These are phyloP conservation scores for Octopus sinensis DNA, from an alignment of 1,140 invertebrate species.

Conservation along the genomic window DNA sequence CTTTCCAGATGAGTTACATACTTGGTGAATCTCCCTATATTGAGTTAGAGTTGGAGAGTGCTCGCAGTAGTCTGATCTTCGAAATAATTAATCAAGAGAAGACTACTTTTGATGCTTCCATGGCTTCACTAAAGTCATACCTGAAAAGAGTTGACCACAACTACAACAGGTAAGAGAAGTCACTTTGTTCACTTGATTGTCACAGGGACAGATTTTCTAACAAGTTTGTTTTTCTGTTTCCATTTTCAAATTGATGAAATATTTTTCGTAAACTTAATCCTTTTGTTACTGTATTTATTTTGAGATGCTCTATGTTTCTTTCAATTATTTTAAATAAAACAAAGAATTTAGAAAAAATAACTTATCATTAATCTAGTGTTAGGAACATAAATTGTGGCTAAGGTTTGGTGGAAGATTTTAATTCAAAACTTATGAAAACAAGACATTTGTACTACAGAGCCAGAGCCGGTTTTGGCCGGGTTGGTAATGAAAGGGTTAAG, in stretches of 20 bases:
- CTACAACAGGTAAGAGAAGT: conserved; percentile 66
- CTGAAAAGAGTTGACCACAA: conserved; percentile 68
- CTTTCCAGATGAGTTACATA: conserved; percentile 67
- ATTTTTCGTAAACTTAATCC: neutral
- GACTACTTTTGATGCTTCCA: conserved; percentile 70
- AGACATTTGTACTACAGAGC: too few species aligned
- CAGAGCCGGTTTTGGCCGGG: too few species aligned
- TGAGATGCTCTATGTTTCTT: neutral
- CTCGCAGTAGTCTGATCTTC: conserved; percentile 79
- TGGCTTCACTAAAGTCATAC: conserved; percentile 71
- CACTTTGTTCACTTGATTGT: neutral
- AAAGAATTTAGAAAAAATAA: neutral
- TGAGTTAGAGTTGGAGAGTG: conserved; percentile 73
- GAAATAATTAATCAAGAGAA: conserved; percentile 79
- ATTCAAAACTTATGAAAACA: too few species aligned
- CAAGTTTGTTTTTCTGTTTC: neutral
- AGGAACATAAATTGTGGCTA: too few species aligned
- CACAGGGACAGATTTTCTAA: neutral
- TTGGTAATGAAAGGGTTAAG: too few species aligned
- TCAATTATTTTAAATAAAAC: neutral
- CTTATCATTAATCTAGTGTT: too few species aligned
- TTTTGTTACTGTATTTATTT: neutral
- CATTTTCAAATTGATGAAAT: neutral
- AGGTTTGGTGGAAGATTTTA: too few species aligned
- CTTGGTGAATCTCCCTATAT: conserved; percentile 67